phyloP scores from a whole-genome alignment of 2,113 vertebrate genomes.

The Ciconia stormi region DNA sequence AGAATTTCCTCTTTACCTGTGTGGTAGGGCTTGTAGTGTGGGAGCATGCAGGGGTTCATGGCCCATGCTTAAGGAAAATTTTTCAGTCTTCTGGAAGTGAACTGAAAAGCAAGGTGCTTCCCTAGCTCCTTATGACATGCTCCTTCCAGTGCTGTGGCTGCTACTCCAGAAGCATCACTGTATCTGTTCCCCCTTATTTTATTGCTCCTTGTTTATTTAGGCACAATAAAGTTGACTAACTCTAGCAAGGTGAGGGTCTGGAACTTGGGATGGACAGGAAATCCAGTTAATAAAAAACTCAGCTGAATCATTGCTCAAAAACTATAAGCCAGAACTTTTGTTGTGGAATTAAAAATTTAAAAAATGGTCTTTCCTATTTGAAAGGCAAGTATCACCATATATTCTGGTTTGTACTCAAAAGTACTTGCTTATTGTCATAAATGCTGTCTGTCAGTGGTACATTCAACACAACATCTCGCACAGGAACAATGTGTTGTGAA shows the following conservation, averaged over 20 bases:
- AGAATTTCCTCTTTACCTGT: background rate
- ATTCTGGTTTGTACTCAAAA: background rate
- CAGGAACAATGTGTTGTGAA: background rate
- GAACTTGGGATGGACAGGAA: background rate
- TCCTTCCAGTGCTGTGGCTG: background rate
- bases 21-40: background rate
- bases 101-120: background rate
- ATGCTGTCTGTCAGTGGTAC: background rate
- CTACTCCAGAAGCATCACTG: background rate
- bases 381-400: background rate
- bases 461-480: background rate
- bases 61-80: background rate
- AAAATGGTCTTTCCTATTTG: background rate
- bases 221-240: background rate
- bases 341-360: background rate
- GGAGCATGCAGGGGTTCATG: background rate
- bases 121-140: accelerated
- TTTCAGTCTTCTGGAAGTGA: background rate
- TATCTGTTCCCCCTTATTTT: background rate
- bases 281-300: background rate
- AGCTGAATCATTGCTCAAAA: background rate
- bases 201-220: background rate
- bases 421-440: background rate
- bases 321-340: background rate
- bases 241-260: constrained; percentile 79